Percentiles rank a stretch among this genome's conserved stretches.
Evolutionary conservation across 2,113 vertebrate species (phyloP).

Genomic region (Heteronetta atricapilla): DNA sequence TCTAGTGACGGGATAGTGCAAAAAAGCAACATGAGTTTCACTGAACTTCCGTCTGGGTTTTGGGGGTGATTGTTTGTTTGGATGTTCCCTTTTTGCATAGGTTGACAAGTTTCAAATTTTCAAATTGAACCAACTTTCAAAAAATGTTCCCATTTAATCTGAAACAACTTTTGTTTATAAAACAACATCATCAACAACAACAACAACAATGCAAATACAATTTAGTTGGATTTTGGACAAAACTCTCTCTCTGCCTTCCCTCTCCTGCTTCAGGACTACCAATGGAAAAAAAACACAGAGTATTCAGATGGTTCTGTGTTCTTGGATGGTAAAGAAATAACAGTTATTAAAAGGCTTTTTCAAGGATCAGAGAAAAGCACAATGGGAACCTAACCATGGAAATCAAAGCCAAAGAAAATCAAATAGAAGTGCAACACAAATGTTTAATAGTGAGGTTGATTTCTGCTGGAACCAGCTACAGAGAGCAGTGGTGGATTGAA

Average conservation of each 20-base stretch:
- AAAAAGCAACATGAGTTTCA: background rate
- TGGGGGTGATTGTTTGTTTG: background rate
- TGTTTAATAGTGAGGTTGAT: slow-evolving; percentile 33
- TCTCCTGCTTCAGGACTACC: background rate
- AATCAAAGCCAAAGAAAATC: slow-evolving; percentile 56
- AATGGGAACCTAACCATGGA: slow-evolving; percentile 19
- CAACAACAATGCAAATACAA: background rate
- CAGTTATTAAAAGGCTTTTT: slow-evolving; percentile 1
- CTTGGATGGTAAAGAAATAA: slow-evolving; percentile 40
- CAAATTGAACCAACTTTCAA: background rate
- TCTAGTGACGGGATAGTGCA: background rate
- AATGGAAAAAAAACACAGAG: background rate
- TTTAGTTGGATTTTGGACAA: background rate
- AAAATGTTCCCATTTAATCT: background rate
- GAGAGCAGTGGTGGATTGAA: background rate
- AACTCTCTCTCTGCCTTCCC: background rate
- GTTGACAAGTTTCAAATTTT: background rate
- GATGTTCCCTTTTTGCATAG: background rate
- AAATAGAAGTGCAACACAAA: slow-evolving; percentile 22
- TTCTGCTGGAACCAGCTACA: slow-evolving; percentile 40
- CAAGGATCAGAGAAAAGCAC: slow-evolving; percentile 15
- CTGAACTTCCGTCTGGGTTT: background rate
- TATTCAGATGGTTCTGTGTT: background rate
- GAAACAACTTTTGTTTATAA: background rate
- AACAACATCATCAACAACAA: background rate